Percentiles rank a stretch among this genome's conserved stretches.
phyloP scores from a whole-genome alignment of 2,888 invertebrate genomes.

The Agonopterix heracliana region DNA sequence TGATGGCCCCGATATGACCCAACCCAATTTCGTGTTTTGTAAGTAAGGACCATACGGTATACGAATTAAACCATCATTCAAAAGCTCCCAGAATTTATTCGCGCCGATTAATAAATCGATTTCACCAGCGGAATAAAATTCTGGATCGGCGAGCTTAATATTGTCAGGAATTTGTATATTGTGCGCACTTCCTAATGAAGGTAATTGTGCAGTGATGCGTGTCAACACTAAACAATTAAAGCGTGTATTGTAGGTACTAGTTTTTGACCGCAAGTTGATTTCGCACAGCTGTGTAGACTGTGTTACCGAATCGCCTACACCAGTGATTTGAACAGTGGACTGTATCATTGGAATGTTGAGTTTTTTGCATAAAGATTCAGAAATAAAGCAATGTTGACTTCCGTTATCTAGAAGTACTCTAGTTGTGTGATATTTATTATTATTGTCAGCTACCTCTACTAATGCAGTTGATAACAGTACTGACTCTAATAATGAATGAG shows the following conservation, averaged over 20 bases:
- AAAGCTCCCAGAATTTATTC: too few relatives aligned
- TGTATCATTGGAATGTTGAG: constrained; percentile 6
- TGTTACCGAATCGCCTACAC: constrained; percentile 5
- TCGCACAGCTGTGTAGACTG: constrained; percentile 2
- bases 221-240: constrained; percentile 4
- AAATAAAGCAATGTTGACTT: constrained; percentile 4
- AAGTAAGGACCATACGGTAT: too few relatives aligned
- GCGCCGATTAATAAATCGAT: neutral
- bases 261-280: constrained; percentile 1
- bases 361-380: neutral
- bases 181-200: neutral
- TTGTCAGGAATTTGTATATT: neutral
- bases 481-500: neutral
- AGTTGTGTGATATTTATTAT: neutral
- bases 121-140: neutral
- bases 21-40: too few relatives aligned
- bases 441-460: neutral
- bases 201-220: neutral
- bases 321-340: constrained; percentile 7
- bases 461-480: constrained; percentile 3
- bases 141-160: neutral
- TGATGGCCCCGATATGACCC: too few relatives aligned
- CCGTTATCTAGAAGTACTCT: constrained; percentile 3
- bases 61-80: neutral
- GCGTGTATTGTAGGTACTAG: neutral